Base-by-base conservation (phyloP, 2,113 vertebrate species). In the Galeopterus variegatus region DNA sequence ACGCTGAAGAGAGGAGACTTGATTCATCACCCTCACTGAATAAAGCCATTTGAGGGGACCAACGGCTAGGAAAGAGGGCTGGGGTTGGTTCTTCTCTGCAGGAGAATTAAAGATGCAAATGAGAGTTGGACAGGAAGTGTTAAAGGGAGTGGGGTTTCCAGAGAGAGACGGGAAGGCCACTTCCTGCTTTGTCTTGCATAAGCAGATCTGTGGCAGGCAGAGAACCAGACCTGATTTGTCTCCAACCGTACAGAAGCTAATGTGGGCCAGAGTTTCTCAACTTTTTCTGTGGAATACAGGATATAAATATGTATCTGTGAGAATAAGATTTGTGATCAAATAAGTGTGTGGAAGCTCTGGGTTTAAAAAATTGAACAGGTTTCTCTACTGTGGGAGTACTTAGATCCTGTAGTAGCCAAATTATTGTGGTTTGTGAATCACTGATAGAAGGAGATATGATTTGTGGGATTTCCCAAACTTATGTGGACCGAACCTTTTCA, bases 311-410 rank as follows among this genome's bases (percentile, higher is more conserved):
- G 3, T 69, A 41, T 24, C 75, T 48, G 36, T 93, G 54, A 56
- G 62, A 85, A 88, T 86, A 91, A 94, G 54, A 81, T 84, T 56
- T 93, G 8, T 54, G 76, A 91, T 69, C 18, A 93, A 52, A 58
- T 92, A 84, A 88, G 45, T 91, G 17, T 93, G 48, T 90, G 33
- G 41, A 73, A 87, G 64, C 23, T 90, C 41, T 92, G 67, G 36
- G 15, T 83, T 69, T 54, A 45, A 84, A 67, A 67, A 77, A 56
- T 10, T 2, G 28, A 52, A 52, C 24, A 62, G 36, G 21, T 60
- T 90, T 92, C 48, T 92, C 19, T 87, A 48, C 17, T 65, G 33
- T 90, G 88, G 23, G 17, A 82, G 4, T 87, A 73, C 70, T 96
- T 80, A 80, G 45, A 72, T 82, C 23, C 58, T 90, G 75, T 88